Conservation (phyloP, 1,140 invertebrate genomes). For the Trypoxylus dichotomus region DNA sequence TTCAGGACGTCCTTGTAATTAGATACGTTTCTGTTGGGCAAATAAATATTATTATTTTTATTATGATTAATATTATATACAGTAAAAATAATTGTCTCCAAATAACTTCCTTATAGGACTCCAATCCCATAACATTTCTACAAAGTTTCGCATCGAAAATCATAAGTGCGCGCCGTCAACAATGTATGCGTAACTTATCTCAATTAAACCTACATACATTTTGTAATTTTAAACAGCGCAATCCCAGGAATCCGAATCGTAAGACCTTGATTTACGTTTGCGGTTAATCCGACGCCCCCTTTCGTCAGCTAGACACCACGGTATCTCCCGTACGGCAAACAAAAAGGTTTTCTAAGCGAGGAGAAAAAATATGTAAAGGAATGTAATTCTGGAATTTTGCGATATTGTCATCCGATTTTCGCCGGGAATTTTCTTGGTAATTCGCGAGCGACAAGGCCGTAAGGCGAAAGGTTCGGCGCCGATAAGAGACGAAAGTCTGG, state of each 20-base stretch:
- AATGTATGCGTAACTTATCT: no score
- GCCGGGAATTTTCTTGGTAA: background rate
- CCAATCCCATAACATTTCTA: no score
- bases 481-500: background rate
- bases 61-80: no score
- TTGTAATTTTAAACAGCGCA: no score
- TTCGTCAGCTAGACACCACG: background rate
- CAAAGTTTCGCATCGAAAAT: no score
- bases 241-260: background rate
- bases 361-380: background rate
- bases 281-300: background rate
- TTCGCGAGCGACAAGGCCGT: background rate
- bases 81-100: no score
- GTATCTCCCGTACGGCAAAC: background rate
- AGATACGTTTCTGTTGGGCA: no score
- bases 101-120: no score
- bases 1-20: no score
- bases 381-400: conserved; percentile 3
- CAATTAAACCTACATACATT: no score
- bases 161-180: no score
- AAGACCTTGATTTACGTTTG: background rate
- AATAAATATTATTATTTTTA: no score
- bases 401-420: conserved; percentile 6
- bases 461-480: background rate
- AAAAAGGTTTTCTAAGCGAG: background rate